phyloP scores from a whole-genome alignment of 2,888 invertebrate genomes.

The Therioaphis trifolii region DNA sequence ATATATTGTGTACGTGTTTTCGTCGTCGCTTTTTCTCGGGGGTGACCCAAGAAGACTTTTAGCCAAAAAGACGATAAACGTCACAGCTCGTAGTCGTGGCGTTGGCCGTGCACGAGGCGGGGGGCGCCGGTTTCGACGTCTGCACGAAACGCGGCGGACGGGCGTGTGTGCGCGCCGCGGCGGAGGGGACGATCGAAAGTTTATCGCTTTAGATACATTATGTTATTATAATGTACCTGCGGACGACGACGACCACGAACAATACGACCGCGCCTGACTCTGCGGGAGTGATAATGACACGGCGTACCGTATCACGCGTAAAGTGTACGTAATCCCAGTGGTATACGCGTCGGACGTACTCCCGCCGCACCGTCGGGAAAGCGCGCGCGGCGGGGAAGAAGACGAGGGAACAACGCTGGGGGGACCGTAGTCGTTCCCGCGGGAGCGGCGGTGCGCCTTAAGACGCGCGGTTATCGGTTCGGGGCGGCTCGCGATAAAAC shows the following conservation, averaged over 20 bases:
- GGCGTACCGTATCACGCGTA: not conserved
- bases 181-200: not conserved
- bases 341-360: not conserved
- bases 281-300: not conserved
- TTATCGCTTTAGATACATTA: constrained; percentile 19
- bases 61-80: too few relatives aligned
- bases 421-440: not conserved
- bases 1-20: too few relatives aligned
- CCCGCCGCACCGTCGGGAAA: not conserved
- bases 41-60: too few relatives aligned
- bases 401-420: too few relatives aligned
- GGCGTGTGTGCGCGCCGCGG: too few relatives aligned
- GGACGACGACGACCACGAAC: not conserved
- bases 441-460: constrained; percentile 3
- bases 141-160: not conserved
- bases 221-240: not conserved
- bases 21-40: too few relatives aligned
- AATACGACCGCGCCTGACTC: too few relatives aligned
- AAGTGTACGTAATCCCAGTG: too few relatives aligned
- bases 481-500: constrained; percentile 53
- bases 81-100: too few relatives aligned
- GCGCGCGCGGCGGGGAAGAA: not conserved
- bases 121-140: not conserved
- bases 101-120: too few relatives aligned
- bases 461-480: constrained; percentile 8